Evolutionary conservation across 2,113 vertebrate species (phyloP), one percentile per base, ranked within the genome.

Genomic region (Anas platyrhynchos): DNA sequence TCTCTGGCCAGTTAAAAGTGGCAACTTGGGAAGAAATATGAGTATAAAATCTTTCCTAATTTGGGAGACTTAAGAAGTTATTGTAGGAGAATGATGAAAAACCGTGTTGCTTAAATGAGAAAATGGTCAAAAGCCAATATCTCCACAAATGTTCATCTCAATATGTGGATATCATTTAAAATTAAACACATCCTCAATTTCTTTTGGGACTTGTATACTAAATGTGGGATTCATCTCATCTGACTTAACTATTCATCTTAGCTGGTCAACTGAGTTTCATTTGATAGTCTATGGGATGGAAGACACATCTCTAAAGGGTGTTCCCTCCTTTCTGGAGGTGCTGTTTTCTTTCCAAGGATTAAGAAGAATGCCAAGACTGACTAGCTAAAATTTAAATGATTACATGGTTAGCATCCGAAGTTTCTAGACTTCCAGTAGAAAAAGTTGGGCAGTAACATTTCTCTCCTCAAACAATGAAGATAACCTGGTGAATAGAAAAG

Each of bases 111-210:
- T 88, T 58, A 27, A 83, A 21, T 2, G 54, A 62, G 29, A 62
- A 86, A 86, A 52, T 58, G 11, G 14, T 77, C 29, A 86, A 56
- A 76, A 83, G 8, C 20, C 43, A 68, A 3, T 18, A 52, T 69
- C 92, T 76, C 25, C 56, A 27, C 20, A 93, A 56, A 65, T 1
- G 1, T 26, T 68, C 5, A 22, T 56, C 52, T 88, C 48, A 27
- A 3, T 4, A 9, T 29, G 7, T 54, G 23, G 44, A 32, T 44
- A 63, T 44, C 0, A 0, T 20, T 84, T 80, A 61, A 83, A 82
- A 58, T 54, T 7, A 68, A 79, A 72, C 15, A 61, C 2, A 46
- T 48, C 58, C 54, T 68, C 16, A 11, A n/a, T 63, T 89, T 84
- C 32, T 84, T 1, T 15, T 31, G 46, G 23, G n/a, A 92, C 9